Evolutionary conservation across 2,797 vertebrate genomes (phyloP), one percentile per base, ranked within the genome.

Genomic region (Onychomys torridus): DNA sequence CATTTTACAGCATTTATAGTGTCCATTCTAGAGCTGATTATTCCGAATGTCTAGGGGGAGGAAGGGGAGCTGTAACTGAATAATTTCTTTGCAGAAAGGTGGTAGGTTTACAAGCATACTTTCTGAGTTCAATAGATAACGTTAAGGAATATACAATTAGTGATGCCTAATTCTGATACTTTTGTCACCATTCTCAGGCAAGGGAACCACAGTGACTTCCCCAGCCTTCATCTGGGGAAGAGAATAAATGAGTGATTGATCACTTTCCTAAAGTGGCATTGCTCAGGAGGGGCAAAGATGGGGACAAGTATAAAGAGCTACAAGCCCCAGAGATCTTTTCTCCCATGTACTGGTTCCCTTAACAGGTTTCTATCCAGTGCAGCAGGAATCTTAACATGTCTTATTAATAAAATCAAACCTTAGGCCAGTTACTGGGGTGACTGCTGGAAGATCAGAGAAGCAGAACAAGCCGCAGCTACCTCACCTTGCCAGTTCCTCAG

Each of bases 11-110:
- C 83, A 95, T 90, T 57, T 88, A 88, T 32, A 77, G 52, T 87
- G 6, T 21, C 32, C 65, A 94, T 89, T 83, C 73, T 67, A 52
- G 49, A 91, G 69, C 76, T 96, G 81, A 79, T 95, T 95, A 81
- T 88, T 91, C 65, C 69, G 49, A 90, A 84, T 90, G 46, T 95
- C 77, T 83, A 37, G 10, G 25, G 19, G 37, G 21, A 9, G 1
- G 14, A 16, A 10, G 52, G 43, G 37, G 40, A 52, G 10, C 2
- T 65, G 25, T 69, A 59, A 49, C 19, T 81, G 34, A 67, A 43
- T 85, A 12, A 63, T 67, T 91, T 81, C 77, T 71, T 81, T 79
- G 59, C 59, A 67, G 61, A 85, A 82, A 92, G 25, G 4, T 27
- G 77, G 37, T 77, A 17, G 55, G 52, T 83, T 67, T 77, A n/a